Base-by-base conservation (phyloP, 2,888 invertebrate species). In the Endomychus coccineus region DNA sequence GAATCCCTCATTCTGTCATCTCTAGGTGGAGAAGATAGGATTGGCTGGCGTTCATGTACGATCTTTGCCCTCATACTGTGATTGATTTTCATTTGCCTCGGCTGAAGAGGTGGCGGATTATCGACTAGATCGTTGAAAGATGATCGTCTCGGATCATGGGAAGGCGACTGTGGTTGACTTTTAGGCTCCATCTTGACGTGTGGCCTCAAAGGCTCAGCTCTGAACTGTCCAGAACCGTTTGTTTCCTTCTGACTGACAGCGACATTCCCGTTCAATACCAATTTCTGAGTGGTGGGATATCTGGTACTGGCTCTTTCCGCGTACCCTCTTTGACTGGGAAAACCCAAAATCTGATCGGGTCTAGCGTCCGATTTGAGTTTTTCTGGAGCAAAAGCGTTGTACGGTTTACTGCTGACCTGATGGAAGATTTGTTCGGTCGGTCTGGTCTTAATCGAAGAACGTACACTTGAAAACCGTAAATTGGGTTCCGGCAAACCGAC, bases 291-390 rank as follows among this genome's bases (percentile, higher is more conserved):
- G 0, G 66, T 43, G 2, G 63, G 66, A 51, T 69, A 71, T 45
- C 70, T 61, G 29, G 69, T 53, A 48, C 66, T 71, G 2, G 70
- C 68, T 42, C 69, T 59, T 36, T 68, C 69, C 1, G 64, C 65
- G 24, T 64, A 62, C 10, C 51, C 53, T 29, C 56, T 52, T 35
- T 59, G 58, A 42, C 48, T 59, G 5, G 58, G 57, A 39, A 58
- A 58, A 12, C 56, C 52, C 21, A 56, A 38, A 14, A 46, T 45
- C 33, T 48, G 48, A 3, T 50, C 51, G 3, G 45, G 44, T 37
- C 49, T 50, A 7, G 36, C 23, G 7, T 34, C 40, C 3, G 34
- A 41, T 30, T 43, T 45, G 23, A 6, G 33, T 27, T 46, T 44
- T 13, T 49, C 51, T 3, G 41, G 22, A 6, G 31, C 34, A 16